These are phyloP conservation scores for Halocaridina rubra DNA, from an alignment of 2,888 invertebrate species.

Conservation along the genomic window DNA sequence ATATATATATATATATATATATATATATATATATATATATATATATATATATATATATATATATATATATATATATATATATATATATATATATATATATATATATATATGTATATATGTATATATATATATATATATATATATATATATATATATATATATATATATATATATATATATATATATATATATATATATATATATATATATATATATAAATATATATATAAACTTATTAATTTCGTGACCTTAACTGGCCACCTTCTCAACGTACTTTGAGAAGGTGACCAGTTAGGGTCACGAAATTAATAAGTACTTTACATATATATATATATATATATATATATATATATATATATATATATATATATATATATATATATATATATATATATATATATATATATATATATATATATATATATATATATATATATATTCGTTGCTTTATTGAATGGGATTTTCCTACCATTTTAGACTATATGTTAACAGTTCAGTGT, in stretches of 20 bases:
- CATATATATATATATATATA: neutral
- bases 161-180: constrained; percentile 21
- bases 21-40: neutral
- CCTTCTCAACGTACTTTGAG: too few relatives aligned
- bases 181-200: constrained; percentile 10
- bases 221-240: too few relatives aligned
- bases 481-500: too few relatives aligned
- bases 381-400: neutral
- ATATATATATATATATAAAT: neutral
- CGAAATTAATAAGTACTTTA: too few relatives aligned
- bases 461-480: too few relatives aligned
- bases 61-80: neutral
- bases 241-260: too few relatives aligned
- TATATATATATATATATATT: neutral
- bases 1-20: neutral
- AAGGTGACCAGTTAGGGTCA: too few relatives aligned
- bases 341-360: constrained; percentile 2
- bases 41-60: neutral
- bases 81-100: neutral
- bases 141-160: constrained; percentile 15
- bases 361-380: neutral
- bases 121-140: constrained; percentile 4
- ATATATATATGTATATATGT: neutral
- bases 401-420: neutral
- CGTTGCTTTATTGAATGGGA: too few relatives aligned